Evolutionary conservation across 2,113 vertebrate genomes (phyloP).

Genomic region (Semicossyphus pulcher): DNA sequence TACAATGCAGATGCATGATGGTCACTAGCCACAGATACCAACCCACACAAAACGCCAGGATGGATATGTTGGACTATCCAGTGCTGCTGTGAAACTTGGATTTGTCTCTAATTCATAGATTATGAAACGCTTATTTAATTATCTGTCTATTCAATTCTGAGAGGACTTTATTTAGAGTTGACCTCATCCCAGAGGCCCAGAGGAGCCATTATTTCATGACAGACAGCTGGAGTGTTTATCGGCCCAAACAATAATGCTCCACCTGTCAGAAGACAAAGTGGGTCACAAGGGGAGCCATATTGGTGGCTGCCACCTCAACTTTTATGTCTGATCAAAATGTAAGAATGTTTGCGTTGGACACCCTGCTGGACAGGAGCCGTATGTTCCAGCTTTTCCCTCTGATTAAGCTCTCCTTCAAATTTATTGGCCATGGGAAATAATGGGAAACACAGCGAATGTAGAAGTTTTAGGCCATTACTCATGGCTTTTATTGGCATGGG

Average conservation of each 20-base stretch:
- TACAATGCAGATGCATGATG: not conserved
- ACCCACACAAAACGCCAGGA: too few species aligned
- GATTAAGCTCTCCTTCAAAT: conserved; percentile 77
- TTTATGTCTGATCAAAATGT: conserved; percentile 70
- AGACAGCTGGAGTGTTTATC: conserved; percentile 46
- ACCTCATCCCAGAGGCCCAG: conserved; percentile 35
- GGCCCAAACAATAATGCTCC: conserved; percentile 52
- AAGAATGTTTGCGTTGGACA: conserved; percentile 61
- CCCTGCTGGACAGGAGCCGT: conserved; percentile 58
- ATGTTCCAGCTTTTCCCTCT: conserved; percentile 69
- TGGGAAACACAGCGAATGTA: conserved; percentile 79
- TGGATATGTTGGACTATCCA: too few species aligned
- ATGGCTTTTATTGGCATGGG: conserved; percentile 80
- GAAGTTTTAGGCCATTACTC: conserved; percentile 81
- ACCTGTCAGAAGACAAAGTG: conserved; percentile 60
- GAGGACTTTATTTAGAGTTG: conserved; percentile 39
- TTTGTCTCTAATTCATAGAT: conserved; percentile 17
- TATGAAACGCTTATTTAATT: conserved; percentile 55
- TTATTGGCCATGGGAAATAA: conserved; percentile 79
- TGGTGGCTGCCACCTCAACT: conserved; percentile 49
- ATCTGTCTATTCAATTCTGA: conserved; percentile 42
- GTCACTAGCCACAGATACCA: too few species aligned
- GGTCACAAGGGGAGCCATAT: conserved; percentile 44
- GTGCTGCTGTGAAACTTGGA: conserved; percentile 9
- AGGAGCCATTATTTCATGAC: conserved; percentile 41